Evolutionary conservation across 2,797 vertebrate genomes (phyloP).

Genomic region (Aldrovandia affinis): DNA sequence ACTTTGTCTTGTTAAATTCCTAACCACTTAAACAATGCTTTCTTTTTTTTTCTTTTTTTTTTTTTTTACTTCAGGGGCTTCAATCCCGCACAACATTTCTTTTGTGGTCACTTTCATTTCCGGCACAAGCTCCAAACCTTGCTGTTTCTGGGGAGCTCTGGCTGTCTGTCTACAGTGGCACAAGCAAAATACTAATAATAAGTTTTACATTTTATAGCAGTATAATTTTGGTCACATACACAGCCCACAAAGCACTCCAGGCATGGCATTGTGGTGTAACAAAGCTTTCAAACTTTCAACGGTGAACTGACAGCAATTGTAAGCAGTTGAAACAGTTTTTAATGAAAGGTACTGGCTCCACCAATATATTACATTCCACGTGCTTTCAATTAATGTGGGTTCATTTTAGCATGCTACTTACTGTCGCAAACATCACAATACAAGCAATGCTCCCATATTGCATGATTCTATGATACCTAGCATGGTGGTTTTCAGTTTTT

Average conservation of each 20-base stretch:
- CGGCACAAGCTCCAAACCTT: background rate
- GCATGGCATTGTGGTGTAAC: background rate
- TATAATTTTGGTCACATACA: background rate
- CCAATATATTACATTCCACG: background rate
- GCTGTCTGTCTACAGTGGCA: background rate
- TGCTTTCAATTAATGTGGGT: background rate
- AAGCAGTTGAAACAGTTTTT: too few relatives aligned
- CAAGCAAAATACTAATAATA: background rate
- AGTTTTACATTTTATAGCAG: background rate
- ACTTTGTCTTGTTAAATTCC: constrained; percentile 42
- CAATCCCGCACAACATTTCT: constrained; percentile 3
- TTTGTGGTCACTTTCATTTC: background rate
- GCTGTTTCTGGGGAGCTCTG: background rate
- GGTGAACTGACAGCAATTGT: background rate
- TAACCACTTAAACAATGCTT: constrained; percentile 34
- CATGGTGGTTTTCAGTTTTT: background rate
- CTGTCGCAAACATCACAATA: background rate
- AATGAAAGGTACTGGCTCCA: background rate
- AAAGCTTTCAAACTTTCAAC: background rate
- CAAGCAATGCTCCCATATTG: background rate
- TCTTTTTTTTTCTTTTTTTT: constrained; percentile 25
- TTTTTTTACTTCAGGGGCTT: constrained; percentile 10
- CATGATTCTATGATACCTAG: background rate
- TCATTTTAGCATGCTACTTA: background rate
- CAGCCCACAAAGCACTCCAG: background rate